Percentiles rank a stretch among this genome's conserved stretches.
phyloP scores from a whole-genome alignment of 2,888 invertebrate genomes.

The Pristionchus fissidentatus region DNA sequence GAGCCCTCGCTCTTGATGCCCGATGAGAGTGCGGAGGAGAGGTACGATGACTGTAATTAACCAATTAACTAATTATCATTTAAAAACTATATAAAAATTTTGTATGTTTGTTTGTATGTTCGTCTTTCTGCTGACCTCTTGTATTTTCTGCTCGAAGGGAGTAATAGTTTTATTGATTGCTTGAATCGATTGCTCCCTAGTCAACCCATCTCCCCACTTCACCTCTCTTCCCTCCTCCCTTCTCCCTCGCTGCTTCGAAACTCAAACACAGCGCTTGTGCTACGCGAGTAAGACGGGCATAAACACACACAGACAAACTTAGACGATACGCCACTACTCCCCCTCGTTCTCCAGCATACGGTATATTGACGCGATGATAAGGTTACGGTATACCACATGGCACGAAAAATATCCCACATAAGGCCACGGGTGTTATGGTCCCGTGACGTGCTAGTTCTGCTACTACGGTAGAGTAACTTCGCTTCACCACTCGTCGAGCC shows the following conservation, averaged over 20 bases:
- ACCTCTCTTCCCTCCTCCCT: slow-evolving; percentile 24
- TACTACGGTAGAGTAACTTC: neutral
- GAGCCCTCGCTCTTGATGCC: slow-evolving; percentile 46
- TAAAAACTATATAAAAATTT: neutral
- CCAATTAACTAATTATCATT: neutral
- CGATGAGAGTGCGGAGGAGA: slow-evolving; percentile 22
- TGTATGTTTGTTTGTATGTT: neutral
- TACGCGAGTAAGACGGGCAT: slow-evolving; percentile 21
- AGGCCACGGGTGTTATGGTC: no score
- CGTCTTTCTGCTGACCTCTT: neutral
- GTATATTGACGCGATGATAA: no score
- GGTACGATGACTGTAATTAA: slow-evolving; percentile 33
- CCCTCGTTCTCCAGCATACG: no score
- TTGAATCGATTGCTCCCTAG: neutral
- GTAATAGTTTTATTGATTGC: neutral
- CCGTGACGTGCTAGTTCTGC: no score
- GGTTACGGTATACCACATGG: neutral
- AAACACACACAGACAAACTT: slow-evolving; percentile 12
- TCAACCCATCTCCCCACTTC: slow-evolving; percentile 14
- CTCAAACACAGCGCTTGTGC: slow-evolving; percentile 40
- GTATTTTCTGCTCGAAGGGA: neutral
- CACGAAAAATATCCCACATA: no score
- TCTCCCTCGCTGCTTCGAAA: slow-evolving; percentile 16
- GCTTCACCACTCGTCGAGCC: slow-evolving; percentile 14
- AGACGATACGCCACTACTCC: neutral